These are phyloP conservation scores for Brachionus koreanus DNA, from an alignment of 1,140 invertebrate species.

Conservation along the genomic window DNA sequence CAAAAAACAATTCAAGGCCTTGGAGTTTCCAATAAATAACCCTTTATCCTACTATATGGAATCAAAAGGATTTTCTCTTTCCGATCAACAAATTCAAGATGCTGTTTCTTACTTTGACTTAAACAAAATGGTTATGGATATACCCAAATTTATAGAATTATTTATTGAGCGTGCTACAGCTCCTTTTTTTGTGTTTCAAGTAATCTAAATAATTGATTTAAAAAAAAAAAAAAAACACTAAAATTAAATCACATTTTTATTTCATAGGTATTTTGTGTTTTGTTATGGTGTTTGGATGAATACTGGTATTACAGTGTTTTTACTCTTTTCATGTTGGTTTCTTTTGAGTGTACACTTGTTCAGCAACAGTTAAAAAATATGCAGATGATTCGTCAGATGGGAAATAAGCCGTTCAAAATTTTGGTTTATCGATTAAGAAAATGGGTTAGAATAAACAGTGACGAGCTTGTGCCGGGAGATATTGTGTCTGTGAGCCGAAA, in stretches of 20 bases:
- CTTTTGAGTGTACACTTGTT: constrained; percentile 96
- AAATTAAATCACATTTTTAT: no score
- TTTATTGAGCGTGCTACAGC: constrained; percentile 96
- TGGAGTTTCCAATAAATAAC: constrained; percentile 76
- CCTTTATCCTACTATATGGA: constrained; percentile 70
- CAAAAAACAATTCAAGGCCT: constrained; percentile 71
- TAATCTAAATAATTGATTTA: background rate
- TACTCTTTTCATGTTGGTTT: constrained; percentile 91
- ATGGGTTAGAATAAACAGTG: constrained; percentile 80
- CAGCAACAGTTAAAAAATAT: constrained; percentile 96
- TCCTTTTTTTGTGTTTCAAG: constrained; percentile 90
- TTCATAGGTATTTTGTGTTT: constrained; percentile 75
- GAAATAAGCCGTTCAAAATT: constrained; percentile 76
- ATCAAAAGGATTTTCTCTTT: constrained; percentile 75
- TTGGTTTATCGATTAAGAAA: constrained; percentile 85
- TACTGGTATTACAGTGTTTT: constrained; percentile 97
- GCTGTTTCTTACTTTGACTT: constrained; percentile 78
- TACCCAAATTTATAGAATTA: constrained; percentile 91
- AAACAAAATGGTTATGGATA: constrained; percentile 80
- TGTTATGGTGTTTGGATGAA: constrained; percentile 95
- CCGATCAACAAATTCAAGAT: constrained; percentile 70
- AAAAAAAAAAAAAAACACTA: no score
- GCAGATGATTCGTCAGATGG: constrained; percentile 99
- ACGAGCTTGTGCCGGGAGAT: constrained; percentile 90
- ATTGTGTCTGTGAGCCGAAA: constrained; percentile 77